Evolutionary conservation across 2,113 vertebrate species (phyloP).

Genomic region (Mormyrus iriodes): DNA sequence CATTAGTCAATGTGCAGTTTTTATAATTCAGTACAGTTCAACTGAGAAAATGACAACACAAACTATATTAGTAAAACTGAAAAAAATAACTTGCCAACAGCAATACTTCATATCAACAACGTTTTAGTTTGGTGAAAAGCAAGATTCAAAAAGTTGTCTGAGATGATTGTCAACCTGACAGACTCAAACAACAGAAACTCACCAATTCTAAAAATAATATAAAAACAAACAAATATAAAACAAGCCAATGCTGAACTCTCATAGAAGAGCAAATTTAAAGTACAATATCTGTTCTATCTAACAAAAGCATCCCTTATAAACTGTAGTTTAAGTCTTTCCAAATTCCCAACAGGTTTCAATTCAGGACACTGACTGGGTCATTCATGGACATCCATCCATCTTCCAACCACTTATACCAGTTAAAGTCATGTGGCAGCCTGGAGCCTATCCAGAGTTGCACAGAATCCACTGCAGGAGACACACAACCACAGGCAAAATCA

Average conservation of each 20-base stretch:
- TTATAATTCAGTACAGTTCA: background rate
- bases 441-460: background rate
- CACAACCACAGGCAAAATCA: background rate
- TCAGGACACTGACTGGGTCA: background rate
- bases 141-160: background rate
- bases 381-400: background rate
- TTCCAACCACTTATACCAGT: constrained; percentile 5
- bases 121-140: background rate
- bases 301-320: background rate
- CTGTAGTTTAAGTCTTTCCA: background rate
- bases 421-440: background rate
- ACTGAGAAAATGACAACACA: background rate
- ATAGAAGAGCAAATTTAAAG: background rate
- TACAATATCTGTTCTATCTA: background rate
- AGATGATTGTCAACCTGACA: background rate
- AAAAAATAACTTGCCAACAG: background rate
- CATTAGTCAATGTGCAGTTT: background rate
- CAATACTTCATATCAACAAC: background rate
- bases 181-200: background rate
- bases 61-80: background rate
- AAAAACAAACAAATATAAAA: background rate
- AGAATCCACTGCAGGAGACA: background rate
- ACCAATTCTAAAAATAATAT: background rate
- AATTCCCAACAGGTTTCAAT: background rate
- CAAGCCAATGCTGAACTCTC: background rate